Percentiles rank a stretch among this genome's conserved stretches.
phyloP scores from a whole-genome alignment of 2,888 invertebrate genomes.

The Choristoneura rosaceana region DNA sequence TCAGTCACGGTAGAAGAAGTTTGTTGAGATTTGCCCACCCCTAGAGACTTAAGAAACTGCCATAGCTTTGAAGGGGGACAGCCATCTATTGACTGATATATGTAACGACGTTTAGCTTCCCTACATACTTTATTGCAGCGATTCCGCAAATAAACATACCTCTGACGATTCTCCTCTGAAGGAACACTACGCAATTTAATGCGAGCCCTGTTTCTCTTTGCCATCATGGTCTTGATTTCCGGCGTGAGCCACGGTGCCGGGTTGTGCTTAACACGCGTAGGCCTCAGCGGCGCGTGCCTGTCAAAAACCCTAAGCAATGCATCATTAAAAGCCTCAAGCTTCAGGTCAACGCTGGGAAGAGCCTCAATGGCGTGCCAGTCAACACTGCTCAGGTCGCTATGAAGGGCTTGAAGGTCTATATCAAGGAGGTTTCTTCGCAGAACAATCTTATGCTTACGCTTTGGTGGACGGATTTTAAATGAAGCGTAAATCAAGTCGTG shows the following conservation, averaged over 20 bases:
- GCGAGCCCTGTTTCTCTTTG: not conserved
- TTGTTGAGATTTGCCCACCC: conserved; percentile 21
- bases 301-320: not conserved
- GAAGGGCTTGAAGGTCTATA: conserved; percentile 17
- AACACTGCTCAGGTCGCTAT: no score
- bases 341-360: not conserved
- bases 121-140: conserved; percentile 30
- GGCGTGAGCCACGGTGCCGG: conserved; percentile 30
- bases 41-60: conserved; percentile 29
- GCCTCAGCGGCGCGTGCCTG: conserved; percentile 17
- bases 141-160: conserved; percentile 17
- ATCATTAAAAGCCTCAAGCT: not conserved
- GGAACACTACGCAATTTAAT: not conserved
- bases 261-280: conserved; percentile 9
- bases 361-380: not conserved
- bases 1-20: not conserved
- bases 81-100: conserved; percentile 18
- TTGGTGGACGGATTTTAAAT: conserved; percentile 15
- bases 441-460: conserved; percentile 5
- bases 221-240: conserved; percentile 6
- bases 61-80: conserved; percentile 31
- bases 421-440: conserved; percentile 6
- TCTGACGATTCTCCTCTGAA: conserved; percentile 3
- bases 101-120: conserved; percentile 25
- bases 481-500: conserved; percentile 15